phyloP scores from a whole-genome alignment of 2,797 vertebrate species.

The Nyctibius grandis region DNA sequence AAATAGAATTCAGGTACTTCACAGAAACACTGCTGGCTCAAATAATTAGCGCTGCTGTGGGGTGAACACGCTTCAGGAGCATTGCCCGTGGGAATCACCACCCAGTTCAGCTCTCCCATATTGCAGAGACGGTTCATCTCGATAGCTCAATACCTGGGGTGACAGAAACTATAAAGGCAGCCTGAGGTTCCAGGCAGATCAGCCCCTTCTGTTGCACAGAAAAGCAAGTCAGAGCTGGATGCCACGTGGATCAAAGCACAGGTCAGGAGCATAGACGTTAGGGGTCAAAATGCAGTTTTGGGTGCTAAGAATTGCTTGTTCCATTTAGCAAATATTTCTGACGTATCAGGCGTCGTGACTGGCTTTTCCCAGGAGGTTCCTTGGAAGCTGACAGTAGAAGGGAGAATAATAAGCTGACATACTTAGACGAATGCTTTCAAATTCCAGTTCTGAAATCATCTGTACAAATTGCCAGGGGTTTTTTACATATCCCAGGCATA shows the following conservation, averaged over 20 bases:
- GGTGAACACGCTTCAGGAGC: not conserved
- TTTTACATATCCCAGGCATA: not conserved
- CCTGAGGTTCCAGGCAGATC: no score
- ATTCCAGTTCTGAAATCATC: not conserved
- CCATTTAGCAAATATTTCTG: not conserved
- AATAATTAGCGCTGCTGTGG: not conserved
- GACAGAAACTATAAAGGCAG: no score
- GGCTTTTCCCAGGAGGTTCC: not conserved
- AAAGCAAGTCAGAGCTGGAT: not conserved
- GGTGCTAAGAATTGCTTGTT: not conserved
- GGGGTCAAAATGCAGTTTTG: not conserved
- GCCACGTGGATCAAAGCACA: fast-evolving
- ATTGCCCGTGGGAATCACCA: not conserved
- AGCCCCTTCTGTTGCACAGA: not conserved
- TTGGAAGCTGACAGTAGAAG: not conserved
- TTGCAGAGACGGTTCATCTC: not conserved
- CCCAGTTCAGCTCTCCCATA: not conserved
- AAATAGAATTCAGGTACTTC: not conserved
- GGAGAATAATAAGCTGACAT: not conserved
- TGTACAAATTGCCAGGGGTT: not conserved
- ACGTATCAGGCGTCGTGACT: fast-evolving
- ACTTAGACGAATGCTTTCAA: not conserved
- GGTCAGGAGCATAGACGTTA: not conserved
- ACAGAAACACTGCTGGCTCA: not conserved
- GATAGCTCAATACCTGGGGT: fast-evolving